phyloP scores from a whole-genome alignment of 1,140 invertebrate genomes.

The Microplitis mediator region DNA sequence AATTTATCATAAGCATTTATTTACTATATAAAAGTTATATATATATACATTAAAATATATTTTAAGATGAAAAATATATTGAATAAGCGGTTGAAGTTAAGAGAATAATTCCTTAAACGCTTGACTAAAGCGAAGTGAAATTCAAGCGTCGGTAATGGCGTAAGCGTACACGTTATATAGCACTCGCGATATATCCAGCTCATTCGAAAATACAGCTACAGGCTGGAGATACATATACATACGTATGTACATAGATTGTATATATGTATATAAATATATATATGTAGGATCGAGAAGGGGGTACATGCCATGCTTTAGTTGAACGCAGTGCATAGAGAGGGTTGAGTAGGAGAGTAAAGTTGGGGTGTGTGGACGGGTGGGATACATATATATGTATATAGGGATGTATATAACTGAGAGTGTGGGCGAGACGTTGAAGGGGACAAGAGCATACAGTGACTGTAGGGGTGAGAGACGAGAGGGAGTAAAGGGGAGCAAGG shows the following conservation, averaged over 20 bases:
- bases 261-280: conserved; percentile 26
- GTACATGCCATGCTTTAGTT: conserved; percentile 45
- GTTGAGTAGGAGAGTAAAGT: conserved; percentile 35
- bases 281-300: conserved; percentile 23
- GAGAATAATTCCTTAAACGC: conserved; percentile 14
- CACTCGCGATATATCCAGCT: conserved; percentile 45
- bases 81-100: neutral
- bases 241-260: conserved; percentile 20
- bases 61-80: neutral
- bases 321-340: conserved; percentile 39
- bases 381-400: conserved; percentile 14
- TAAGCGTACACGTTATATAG: conserved; percentile 47
- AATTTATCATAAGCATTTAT: too few relatives aligned
- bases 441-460: conserved; percentile 10
- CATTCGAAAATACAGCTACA: conserved; percentile 46
- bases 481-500: conserved; percentile 33
- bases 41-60: too few relatives aligned
- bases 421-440: conserved; percentile 6
- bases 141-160: conserved; percentile 50
- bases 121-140: conserved; percentile 40
- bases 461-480: conserved; percentile 11
- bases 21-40: too few relatives aligned
- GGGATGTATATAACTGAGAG: conserved; percentile 4
- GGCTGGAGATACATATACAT: conserved; percentile 16
- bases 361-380: conserved; percentile 27